A percentile compares a stretch with the other conserved stretches of the same genome.
Conservation (phyloP, 2,888 invertebrate species). For the Drosophila melanosoma region DNA sequence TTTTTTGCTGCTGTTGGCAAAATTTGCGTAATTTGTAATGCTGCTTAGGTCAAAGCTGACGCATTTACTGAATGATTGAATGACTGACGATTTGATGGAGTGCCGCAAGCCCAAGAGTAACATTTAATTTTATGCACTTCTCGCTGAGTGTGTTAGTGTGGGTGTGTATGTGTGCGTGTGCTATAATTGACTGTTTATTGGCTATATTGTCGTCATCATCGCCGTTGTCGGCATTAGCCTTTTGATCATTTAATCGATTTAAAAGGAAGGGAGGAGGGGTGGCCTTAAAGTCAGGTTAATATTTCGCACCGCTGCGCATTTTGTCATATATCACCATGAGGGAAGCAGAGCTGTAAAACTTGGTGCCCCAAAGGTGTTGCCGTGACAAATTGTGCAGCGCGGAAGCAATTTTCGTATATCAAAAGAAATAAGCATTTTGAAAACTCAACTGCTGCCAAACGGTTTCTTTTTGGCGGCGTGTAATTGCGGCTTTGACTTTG, state of each 20-base stretch:
- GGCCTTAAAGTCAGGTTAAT: conserved; percentile 50
- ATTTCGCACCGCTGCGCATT: conserved; percentile 63
- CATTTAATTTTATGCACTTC: conserved; percentile 77
- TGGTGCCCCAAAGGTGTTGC: conserved; percentile 71
- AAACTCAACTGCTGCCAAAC: conserved; percentile 47
- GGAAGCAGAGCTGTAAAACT: not conserved
- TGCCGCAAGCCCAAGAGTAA: conserved; percentile 54
- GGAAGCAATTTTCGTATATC: conserved; percentile 66
- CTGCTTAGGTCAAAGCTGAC: conserved; percentile 54
- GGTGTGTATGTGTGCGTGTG: conserved; percentile 26
- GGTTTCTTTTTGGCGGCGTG: conserved; percentile 41
- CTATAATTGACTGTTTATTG: conserved; percentile 78
- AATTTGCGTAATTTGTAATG: conserved; percentile 72
- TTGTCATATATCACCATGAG: conserved; percentile 44
- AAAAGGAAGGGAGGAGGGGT: too few species aligned
- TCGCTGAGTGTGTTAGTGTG: conserved; percentile 7
- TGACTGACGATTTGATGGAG: conserved; percentile 34
- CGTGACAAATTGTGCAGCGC: conserved; percentile 74
- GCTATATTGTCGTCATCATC: conserved; percentile 51
- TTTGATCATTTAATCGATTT: conserved; percentile 73
- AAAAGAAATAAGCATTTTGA: conserved; percentile 49
- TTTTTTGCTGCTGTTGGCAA: conserved; percentile 64
- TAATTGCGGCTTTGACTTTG: conserved; percentile 78
- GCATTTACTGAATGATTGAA: conserved; percentile 50
- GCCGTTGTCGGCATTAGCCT: conserved; percentile 62